phyloP scores from a whole-genome alignment of 2,797 vertebrate species.

The Syngnathus rostellatus region DNA sequence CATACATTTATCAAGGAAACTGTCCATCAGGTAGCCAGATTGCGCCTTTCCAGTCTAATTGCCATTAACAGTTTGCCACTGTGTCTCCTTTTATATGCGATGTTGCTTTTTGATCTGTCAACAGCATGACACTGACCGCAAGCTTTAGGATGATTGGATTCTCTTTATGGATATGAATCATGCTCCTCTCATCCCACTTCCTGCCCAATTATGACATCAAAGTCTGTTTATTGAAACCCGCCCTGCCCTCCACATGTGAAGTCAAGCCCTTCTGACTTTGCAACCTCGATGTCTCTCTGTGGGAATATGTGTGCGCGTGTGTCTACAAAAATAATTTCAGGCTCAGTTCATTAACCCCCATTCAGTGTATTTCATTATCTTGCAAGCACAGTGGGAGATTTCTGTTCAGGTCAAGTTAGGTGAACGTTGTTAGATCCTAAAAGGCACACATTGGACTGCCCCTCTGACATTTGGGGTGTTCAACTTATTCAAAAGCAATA shows the following conservation, averaged over 20 bases:
- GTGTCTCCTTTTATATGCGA: background rate
- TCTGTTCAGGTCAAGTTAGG: background rate
- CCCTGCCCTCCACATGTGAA: background rate
- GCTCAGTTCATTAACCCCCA: background rate
- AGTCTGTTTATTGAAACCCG: background rate
- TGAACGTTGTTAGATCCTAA: conserved; percentile 1
- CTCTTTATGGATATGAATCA: background rate
- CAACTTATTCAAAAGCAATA: background rate
- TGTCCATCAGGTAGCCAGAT: background rate
- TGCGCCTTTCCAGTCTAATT: background rate
- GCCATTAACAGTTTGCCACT: background rate
- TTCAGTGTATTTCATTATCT: conserved; percentile 6
- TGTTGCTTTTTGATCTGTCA: background rate
- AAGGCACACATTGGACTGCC: background rate
- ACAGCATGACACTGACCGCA: background rate
- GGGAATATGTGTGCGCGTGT: background rate
- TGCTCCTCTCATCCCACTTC: too few relatives aligned
- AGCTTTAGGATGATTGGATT: background rate
- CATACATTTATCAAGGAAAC: background rate
- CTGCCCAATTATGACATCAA: background rate
- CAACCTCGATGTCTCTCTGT: background rate
- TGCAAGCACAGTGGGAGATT: background rate
- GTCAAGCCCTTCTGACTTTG: background rate
- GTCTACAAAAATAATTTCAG: background rate
- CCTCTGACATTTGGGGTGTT: background rate